phyloP scores from a whole-genome alignment of 2,888 invertebrate species.

The Clanis bilineata region DNA sequence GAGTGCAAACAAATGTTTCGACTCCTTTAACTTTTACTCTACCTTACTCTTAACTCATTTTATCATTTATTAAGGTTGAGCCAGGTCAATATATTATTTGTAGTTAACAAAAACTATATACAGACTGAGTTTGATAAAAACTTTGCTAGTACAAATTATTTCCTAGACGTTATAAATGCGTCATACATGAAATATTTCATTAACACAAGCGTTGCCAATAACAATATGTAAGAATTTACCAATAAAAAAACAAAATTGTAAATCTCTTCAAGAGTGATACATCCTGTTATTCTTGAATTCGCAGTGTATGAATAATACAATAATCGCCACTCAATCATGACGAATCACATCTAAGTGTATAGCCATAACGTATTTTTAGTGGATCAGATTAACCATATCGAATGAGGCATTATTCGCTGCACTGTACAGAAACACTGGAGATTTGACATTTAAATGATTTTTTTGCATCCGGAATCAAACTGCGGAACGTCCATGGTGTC shows the following conservation, averaged over 20 bases:
- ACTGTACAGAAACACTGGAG: not conserved
- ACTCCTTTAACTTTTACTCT: no score
- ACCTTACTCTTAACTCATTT: no score
- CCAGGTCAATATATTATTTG: no score
- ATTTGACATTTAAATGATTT: constrained; percentile 32
- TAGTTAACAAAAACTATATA: no score
- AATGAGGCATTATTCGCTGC: constrained; percentile 14
- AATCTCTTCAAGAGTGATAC: not conserved
- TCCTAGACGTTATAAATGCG: not conserved
- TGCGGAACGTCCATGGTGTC: constrained; percentile 51
- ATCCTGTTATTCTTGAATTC: not conserved
- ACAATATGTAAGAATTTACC: not conserved
- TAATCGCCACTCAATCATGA: not conserved
- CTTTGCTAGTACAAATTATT: not conserved
- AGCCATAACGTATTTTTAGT: not conserved
- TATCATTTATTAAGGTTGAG: no score
- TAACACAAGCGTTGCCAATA: not conserved
- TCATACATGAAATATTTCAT: not conserved
- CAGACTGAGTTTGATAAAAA: not conserved
- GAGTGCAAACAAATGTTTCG: no score
- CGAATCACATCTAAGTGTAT: constrained; percentile 3
- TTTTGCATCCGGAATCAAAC: constrained; percentile 44
- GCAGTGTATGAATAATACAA: not conserved
- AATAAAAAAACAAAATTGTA: not conserved
- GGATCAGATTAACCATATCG: constrained; percentile 17